Evolutionary conservation across 2,113 vertebrate genomes (phyloP).

Genomic region (Thinocorus orbignyianus): DNA sequence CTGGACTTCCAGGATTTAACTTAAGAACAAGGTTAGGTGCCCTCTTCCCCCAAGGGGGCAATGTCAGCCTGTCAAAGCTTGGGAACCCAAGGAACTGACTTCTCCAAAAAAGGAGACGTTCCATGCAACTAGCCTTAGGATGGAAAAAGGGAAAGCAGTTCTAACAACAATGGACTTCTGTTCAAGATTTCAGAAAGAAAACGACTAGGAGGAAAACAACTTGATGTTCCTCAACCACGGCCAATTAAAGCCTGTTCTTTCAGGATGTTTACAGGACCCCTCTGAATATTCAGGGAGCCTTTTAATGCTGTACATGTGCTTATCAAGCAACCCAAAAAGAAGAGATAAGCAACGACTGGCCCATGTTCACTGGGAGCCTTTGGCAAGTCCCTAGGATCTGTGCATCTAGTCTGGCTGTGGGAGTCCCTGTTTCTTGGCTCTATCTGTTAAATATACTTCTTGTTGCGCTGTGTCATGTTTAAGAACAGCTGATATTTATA

Average conservation of each 20-base stretch:
- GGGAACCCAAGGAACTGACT: not conserved
- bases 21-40: not conserved
- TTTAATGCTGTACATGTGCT: not conserved
- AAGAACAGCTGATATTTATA: constrained; percentile 63
- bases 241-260: not conserved
- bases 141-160: not conserved
- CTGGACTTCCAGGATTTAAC: not conserved
- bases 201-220: not conserved
- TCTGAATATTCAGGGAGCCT: not conserved
- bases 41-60: not conserved
- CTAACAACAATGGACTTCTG: not conserved
- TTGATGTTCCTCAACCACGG: not conserved
- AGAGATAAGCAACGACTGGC: not conserved
- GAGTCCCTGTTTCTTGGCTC: constrained; percentile 31
- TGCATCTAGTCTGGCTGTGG: constrained; percentile 10
- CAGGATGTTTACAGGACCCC: not conserved
- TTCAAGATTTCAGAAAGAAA: not conserved
- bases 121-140: not conserved
- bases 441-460: not conserved
- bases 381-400: not conserved
- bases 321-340: not conserved
- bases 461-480: not conserved
- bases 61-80: not conserved
- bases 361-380: not conserved
- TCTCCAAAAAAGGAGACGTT: not conserved